Base-by-base conservation (phyloP, 2,888 invertebrate species). In the Synanthedon formicaeformis region DNA sequence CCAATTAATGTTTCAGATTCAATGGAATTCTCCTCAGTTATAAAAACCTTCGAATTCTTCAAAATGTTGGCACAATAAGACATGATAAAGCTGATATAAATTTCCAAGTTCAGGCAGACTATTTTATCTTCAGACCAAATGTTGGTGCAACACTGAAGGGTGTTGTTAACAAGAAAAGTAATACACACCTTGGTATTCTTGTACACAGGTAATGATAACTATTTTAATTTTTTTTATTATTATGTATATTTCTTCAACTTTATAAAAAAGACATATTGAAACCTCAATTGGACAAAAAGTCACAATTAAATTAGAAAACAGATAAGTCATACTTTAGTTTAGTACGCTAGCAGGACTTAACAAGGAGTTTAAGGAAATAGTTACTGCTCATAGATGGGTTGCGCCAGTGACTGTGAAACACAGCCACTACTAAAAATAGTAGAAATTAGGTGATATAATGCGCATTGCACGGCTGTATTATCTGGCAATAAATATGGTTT, bases 21-120 rank as follows among this genome's bases (percentile, higher is more conserved):
- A 83, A 89, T 67, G 93, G 93, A 23, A 91, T 93, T 57, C 72
- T 93, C 2, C 71, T 93, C 55, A 90, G 92, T 53, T 93, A 91
- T 66, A 89, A 90, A 68, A 92, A 92, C 65, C 81, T 92, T 8
- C 89, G 89, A 60, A 68, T 93, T 23, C 65, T 91, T 12, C 89
- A 88, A 56, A 78, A 88, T 60, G 65, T 88, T 50, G 92, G 91
- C n/a, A 73, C 81, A 13, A 89, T 92, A 53, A 77, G 90, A 55
- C 86, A 90, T 65, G 92, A 92, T 60, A 89, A 89, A 60, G 88
- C 89, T 57, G 91, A 89, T 60, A 88, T 92, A 56, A 91, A 92
- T 66, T 78, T 92, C 56, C 90, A 92, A 78, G 85, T 93, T 2
- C 88, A 90, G 71, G 92, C 91, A 14, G 92, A 93, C 62, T 93